These are phyloP conservation scores for Neotoma lepida DNA, from an alignment of 2,113 vertebrate genomes.

Conservation along the genomic window DNA sequence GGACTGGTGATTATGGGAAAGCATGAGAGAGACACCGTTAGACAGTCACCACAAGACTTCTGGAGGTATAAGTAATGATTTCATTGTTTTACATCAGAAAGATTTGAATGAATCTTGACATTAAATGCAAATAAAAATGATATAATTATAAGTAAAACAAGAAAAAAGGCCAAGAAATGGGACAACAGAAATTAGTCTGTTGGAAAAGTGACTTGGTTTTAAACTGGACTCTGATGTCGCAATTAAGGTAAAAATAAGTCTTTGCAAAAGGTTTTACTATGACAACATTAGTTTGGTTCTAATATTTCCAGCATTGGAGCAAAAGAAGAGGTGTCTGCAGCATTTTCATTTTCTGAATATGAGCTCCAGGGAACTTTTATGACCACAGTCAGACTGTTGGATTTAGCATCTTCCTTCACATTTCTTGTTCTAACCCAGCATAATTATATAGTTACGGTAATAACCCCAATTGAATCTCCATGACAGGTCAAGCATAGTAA, in stretches of 20 bases:
- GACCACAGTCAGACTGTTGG: neutral
- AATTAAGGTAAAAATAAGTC: constrained; percentile 27
- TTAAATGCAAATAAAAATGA: neutral
- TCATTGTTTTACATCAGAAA: neutral
- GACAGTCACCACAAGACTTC: neutral
- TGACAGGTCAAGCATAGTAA: neutral
- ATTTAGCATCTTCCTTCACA: constrained; percentile 1
- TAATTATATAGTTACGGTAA: neutral
- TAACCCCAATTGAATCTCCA: constrained; percentile 5
- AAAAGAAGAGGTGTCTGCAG: neutral
- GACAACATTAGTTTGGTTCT: constrained; percentile 48
- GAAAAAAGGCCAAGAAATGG: neutral
- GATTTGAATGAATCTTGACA: neutral
- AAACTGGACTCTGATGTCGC: neutral
- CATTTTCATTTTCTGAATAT: constrained; percentile 56
- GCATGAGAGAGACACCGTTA: neutral
- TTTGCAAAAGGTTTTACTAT: constrained; percentile 30
- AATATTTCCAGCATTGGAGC: neutral
- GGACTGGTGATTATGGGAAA: neutral
- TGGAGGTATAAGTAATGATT: neutral
- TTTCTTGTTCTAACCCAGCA: neutral
- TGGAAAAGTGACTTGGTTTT: constrained; percentile 43
- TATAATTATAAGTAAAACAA: neutral
- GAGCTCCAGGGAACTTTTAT: neutral
- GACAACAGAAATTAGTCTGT: neutral